Evolutionary conservation across 30 jellyfish, hydroid and myxozoan genomes (phyloP).

Genomic region (Hydractinia symbiolongicarpus): DNA sequence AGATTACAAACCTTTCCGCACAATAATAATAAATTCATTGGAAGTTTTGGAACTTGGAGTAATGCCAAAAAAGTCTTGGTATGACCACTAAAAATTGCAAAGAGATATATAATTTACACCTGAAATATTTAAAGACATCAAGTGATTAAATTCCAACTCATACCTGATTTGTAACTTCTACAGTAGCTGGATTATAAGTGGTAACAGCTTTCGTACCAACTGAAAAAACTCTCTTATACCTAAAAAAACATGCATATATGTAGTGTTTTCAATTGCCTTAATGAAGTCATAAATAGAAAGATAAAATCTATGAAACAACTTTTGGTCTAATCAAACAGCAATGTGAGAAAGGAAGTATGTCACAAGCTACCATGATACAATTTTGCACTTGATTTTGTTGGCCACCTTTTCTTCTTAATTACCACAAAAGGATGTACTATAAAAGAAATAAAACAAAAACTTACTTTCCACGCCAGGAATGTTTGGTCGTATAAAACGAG

Average conservation of each 20-base stretch:
- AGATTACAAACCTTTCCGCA: slow-evolving; percentile 53
- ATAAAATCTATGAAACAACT: no score
- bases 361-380: no score
- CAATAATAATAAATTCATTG: slow-evolving; percentile 68
- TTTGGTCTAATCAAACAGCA: no score
- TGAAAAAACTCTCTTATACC: slow-evolving; percentile 88
- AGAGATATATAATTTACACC: not conserved
- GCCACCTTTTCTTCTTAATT: no score
- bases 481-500: slow-evolving; percentile 89
- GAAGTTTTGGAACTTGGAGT: slow-evolving; percentile 79
- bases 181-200: slow-evolving; percentile 82
- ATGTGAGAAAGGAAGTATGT: no score
- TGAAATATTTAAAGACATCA: not conserved
- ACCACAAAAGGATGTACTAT: no score
- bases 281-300: no score
- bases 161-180: slow-evolving; percentile 96
- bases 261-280: no score
- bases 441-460: slow-evolving; percentile 1
- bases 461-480: slow-evolving; percentile 97
- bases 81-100: slow-evolving; percentile 60
- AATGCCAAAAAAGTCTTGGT: slow-evolving; percentile 76
- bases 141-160: not conserved
- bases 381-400: no score
- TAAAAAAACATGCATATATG: slow-evolving; percentile 14
- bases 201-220: slow-evolving; percentile 88